phyloP scores from a whole-genome alignment of 2,888 invertebrate species.

The Empis stercorea region DNA sequence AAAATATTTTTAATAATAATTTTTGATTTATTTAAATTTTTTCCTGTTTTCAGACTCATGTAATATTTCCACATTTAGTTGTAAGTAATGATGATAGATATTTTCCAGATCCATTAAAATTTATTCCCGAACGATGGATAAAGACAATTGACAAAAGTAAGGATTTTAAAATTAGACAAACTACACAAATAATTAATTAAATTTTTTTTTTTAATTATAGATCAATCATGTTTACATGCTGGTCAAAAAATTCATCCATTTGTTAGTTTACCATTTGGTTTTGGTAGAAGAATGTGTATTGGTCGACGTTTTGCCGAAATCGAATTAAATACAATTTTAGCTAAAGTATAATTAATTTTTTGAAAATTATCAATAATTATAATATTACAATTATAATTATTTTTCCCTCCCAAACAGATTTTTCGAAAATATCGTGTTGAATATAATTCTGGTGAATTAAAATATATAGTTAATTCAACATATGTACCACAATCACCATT shows the following conservation, averaged over 20 bases:
- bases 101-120: constrained; percentile 55
- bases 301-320: constrained; percentile 72
- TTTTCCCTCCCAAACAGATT: constrained; percentile 45
- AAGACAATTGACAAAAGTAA: constrained; percentile 27
- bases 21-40: background rate
- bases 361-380: background rate
- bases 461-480: constrained; percentile 60
- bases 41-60: constrained; percentile 52
- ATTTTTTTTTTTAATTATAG: too few species aligned
- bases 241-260: constrained; percentile 56
- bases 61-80: constrained; percentile 66
- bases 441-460: constrained; percentile 52
- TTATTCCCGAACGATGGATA: constrained; percentile 68
- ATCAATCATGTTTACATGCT: constrained; percentile 27
- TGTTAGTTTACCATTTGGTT: constrained; percentile 62
- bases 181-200: too few species aligned
- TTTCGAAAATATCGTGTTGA: constrained; percentile 56
- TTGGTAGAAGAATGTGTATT: constrained; percentile 62
- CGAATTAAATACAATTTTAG: constrained; percentile 57
- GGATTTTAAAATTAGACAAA: background rate
- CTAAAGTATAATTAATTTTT: constrained; percentile 43
- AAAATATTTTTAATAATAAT: background rate
- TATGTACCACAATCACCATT: constrained; percentile 60
- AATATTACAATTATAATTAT: constrained; percentile 1
- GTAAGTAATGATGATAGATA: constrained; percentile 60